A percentile compares a stretch with the other conserved stretches of the same genome.
These are phyloP conservation scores for Drosophila lutescens DNA, from an alignment of 2,888 invertebrate genomes.

Conservation along the genomic window DNA sequence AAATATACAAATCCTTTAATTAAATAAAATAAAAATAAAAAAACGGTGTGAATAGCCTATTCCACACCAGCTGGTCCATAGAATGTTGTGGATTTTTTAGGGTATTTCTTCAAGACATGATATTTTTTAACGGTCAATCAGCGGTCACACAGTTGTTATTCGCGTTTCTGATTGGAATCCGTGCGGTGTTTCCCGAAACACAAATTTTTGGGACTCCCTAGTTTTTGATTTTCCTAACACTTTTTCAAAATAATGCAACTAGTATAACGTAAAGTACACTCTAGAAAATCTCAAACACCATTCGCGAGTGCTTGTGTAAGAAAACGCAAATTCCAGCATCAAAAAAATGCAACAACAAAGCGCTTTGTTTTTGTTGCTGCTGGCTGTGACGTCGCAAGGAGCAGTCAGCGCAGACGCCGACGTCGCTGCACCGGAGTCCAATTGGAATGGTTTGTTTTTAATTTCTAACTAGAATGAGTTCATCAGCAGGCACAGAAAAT, in stretches of 20 bases:
- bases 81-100: background rate
- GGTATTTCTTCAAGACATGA: background rate
- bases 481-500: slow-evolving; percentile 55
- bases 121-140: background rate
- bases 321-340: slow-evolving; percentile 8
- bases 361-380: slow-evolving; percentile 51
- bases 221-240: background rate
- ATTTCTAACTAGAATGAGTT: slow-evolving; percentile 51
- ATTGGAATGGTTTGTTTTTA: slow-evolving; percentile 62
- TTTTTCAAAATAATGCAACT: slow-evolving; percentile 14
- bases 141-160: slow-evolving; percentile 5
- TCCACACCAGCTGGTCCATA: background rate
- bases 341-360: slow-evolving; percentile 50
- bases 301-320: slow-evolving; percentile 14
- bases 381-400: slow-evolving; percentile 58
- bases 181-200: background rate
- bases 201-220: background rate
- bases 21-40: too few relatives aligned
- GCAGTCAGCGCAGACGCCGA: slow-evolving; percentile 39
- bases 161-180: slow-evolving; percentile 7
- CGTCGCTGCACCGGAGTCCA: slow-evolving; percentile 45
- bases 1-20: too few relatives aligned
- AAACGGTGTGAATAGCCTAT: background rate
- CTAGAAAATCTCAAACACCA: background rate
- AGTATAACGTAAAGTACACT: slow-evolving; percentile 9